Evolutionary conservation across 1,140 invertebrate species (phyloP), one percentile per base, ranked within the genome.

Genomic region (Microvelia longipes): DNA sequence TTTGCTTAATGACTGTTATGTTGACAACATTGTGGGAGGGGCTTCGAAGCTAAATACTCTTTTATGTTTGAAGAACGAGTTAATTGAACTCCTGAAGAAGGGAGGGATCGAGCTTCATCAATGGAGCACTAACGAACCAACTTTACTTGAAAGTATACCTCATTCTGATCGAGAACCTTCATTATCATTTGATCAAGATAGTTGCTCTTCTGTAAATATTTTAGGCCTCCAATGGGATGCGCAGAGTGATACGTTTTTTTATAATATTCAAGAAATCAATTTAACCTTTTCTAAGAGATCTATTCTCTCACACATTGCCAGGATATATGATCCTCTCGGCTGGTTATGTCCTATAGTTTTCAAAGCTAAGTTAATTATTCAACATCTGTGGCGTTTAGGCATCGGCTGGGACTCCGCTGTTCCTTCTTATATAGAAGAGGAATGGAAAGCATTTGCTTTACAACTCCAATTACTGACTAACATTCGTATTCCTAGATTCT

Each of bases 11-110:
- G 77, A 80, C 71, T 80, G 80, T 69, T 83, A 82, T 72, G 77
- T 82, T 2, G 81, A 83, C 70, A 80, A 83, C 73, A 68, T 79
- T 24, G 69, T 82, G 1, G 74, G 76, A 26, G 79, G 80, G 26
- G 73, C 74, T 14, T 71, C 71, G 14, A 28, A n/a, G 29, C 66
- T 71, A 29, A 63, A 71, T 65, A 67, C 69, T 50, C 74, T 74
- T 29, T 26, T 70, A n/a, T 25, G 73, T 61, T 24, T 75, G 14
- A 71, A 69, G 13, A 14, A 62, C 1, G 64, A 76, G 29, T 2
- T 77, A 0, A 68, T 60, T 29, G 29, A 5, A 2, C 14, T 76
- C n/a, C 66, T 75, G 2, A 25, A 66, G 26, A 1, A 19, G 2
- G 73, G 71, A 29, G 71, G 71, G n/a, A 73, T 75, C 65, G 15